Evolutionary conservation across 2,888 invertebrate species (phyloP).

Genomic region (Plebejus melissa): DNA sequence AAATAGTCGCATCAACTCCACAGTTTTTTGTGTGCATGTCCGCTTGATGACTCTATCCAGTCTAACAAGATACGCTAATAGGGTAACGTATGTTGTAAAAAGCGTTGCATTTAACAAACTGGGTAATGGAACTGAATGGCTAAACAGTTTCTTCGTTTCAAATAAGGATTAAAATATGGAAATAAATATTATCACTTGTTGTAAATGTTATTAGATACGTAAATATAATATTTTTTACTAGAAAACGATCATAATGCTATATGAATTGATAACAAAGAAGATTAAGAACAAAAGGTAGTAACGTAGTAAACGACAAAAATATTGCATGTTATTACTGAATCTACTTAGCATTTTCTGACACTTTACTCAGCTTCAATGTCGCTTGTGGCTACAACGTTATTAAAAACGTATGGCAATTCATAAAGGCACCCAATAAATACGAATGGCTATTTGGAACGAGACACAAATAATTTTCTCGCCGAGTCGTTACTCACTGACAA

Average conservation of each 20-base stretch:
- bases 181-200: neutral
- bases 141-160: neutral
- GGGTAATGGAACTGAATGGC: neutral
- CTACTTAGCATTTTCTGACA: neutral
- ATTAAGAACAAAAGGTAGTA: neutral
- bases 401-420: slow-evolving; percentile 2
- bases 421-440: slow-evolving; percentile 21
- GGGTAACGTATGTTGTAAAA: slow-evolving; percentile 17
- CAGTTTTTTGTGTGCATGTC: slow-evolving; percentile 42
- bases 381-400: neutral
- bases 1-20: slow-evolving; percentile 49
- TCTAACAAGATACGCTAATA: slow-evolving; percentile 30
- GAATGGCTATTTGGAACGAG: slow-evolving; percentile 19
- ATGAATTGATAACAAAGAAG: neutral
- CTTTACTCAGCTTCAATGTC: neutral
- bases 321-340: neutral
- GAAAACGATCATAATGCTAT: no score
- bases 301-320: neutral
- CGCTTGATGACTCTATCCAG: slow-evolving; percentile 38
- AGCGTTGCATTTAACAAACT: slow-evolving; percentile 3
- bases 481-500: slow-evolving; percentile 18
- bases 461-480: slow-evolving; percentile 23
- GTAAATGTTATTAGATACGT: neutral
- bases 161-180: neutral
- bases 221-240: no score